These are phyloP conservation scores for Spisula subtruncata DNA, from an alignment of 2,888 invertebrate species.

Conservation along the genomic window DNA sequence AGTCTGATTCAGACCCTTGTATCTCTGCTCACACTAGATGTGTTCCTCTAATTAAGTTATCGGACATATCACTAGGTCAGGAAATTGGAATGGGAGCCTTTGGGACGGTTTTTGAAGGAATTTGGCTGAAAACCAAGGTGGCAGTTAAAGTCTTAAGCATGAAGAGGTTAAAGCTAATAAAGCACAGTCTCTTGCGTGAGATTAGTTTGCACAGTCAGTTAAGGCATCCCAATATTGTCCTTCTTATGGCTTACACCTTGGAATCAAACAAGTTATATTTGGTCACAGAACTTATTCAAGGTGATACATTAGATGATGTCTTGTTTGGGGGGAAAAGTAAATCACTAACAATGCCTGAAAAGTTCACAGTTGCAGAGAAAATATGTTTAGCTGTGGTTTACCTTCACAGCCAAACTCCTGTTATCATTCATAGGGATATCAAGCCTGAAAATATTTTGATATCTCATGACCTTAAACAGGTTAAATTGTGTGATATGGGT, in stretches of 20 bases:
- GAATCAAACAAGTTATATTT: slow-evolving; percentile 40
- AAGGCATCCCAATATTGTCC: slow-evolving; percentile 60
- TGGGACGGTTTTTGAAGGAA: slow-evolving; percentile 44
- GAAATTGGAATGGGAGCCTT: slow-evolving; percentile 59
- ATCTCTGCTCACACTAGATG: not conserved
- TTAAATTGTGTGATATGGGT: slow-evolving; percentile 52
- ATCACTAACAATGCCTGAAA: not conserved
- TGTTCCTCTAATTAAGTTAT: not conserved
- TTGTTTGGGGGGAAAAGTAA: slow-evolving; percentile 39
- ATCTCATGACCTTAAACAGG: slow-evolving; percentile 26
- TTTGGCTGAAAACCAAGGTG: slow-evolving; percentile 50
- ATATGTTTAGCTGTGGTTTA: no score
- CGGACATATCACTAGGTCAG: not conserved
- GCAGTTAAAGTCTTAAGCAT: slow-evolving; percentile 46
- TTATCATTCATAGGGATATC: slow-evolving; percentile 59
- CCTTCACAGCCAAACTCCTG: no score
- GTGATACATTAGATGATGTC: slow-evolving; percentile 47
- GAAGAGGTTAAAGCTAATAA: slow-evolving; percentile 54
- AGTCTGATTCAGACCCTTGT: not conserved
- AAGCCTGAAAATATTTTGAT: slow-evolving; percentile 65
- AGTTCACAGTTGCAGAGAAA: slow-evolving; percentile 26
- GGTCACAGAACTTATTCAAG: slow-evolving; percentile 47
- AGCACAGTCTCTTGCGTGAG: slow-evolving; percentile 47
- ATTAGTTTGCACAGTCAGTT: slow-evolving; percentile 49
- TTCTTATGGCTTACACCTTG: slow-evolving; percentile 50